Base-by-base conservation (phyloP, 2,113 vertebrate species). In the Burhinus bistriatus region DNA sequence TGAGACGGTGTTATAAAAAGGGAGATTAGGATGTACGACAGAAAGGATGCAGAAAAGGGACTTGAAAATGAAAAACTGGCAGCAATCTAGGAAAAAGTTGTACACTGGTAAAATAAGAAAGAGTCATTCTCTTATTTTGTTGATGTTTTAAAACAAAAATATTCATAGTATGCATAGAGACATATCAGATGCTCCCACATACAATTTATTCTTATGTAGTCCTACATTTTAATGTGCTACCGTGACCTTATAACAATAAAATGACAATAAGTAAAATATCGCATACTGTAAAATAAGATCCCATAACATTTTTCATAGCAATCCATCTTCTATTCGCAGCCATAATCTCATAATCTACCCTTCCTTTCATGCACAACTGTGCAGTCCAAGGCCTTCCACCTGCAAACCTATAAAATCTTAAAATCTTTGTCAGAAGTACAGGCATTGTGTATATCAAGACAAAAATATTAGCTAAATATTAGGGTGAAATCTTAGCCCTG, bases 1-100 rank as follows among this genome's bases (percentile, higher is more conserved):
- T 10, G 90, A 98, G 93, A 97, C 64, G 6, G 95, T 93, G 82
- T 97, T 97, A 94, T 79, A 97, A 97, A 98, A 98, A 98, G 91
- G 93, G 62, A 93, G 89, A 96, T 97, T 94, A 96, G 96, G 64
- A 95, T 91, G 79, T 88, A 93, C 1, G 5, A 91, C 81, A 95
- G 69, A 89, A 95, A 93, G 83, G 90, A 97, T 91, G 72, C 65
- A 82, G 92, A 42, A 94, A 45, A 86, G 77, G 66, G 80, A 91
- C 70, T 47, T 84, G 90, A 91, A 96, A 95, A 91, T 76, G n/a
- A 76, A 83, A 96, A 83, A 84, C n/a, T 77, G 32, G 36, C 52
- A 79, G 64, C 51, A 72, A 65, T 76, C 73, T 76, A 92, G 83
- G 93, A 82, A 92, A 69, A 93, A 94, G 83, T 89, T 94, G 77